Percentiles rank a stretch among this genome's conserved stretches.
phyloP scores from a whole-genome alignment of 2,113 vertebrate species.

The Tragelaphus imberbis region DNA sequence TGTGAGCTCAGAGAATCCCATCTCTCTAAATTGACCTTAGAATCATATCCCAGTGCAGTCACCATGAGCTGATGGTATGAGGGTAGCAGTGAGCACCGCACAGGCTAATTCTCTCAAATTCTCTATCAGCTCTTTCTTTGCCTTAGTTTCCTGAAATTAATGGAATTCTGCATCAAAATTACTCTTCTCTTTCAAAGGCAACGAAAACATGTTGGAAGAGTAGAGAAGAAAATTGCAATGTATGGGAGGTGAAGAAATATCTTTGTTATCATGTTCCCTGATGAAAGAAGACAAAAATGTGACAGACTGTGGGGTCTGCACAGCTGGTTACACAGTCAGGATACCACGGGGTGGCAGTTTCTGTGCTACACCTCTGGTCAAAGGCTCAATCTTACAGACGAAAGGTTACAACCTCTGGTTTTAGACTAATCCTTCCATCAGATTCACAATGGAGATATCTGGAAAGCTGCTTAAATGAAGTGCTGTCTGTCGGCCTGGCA shows the following conservation, averaged over 20 bases:
- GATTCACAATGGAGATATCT: background rate
- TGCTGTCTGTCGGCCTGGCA: background rate
- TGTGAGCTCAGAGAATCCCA: background rate
- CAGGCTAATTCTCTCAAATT: background rate
- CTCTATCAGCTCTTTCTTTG: background rate
- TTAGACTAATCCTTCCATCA: slow-evolving; percentile 43
- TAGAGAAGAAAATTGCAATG: background rate
- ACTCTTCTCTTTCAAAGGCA: background rate
- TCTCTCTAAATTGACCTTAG: background rate
- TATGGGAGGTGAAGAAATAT: background rate
- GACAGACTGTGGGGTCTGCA: background rate
- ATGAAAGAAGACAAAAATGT: background rate
- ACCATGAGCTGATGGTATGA: background rate
- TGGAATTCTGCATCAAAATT: background rate
- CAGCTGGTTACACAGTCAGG: background rate
- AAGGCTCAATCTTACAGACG: background rate
- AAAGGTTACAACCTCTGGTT: background rate
- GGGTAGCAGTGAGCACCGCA: background rate
- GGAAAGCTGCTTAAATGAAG: slow-evolving; percentile 46
- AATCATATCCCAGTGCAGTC: background rate
- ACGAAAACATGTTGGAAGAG: background rate
- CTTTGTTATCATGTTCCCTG: background rate
- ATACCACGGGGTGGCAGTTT: background rate
- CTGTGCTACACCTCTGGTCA: background rate
- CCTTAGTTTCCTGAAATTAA: background rate